phyloP scores from a whole-genome alignment of 2,113 vertebrate genomes.

The Clarias batrachus region DNA sequence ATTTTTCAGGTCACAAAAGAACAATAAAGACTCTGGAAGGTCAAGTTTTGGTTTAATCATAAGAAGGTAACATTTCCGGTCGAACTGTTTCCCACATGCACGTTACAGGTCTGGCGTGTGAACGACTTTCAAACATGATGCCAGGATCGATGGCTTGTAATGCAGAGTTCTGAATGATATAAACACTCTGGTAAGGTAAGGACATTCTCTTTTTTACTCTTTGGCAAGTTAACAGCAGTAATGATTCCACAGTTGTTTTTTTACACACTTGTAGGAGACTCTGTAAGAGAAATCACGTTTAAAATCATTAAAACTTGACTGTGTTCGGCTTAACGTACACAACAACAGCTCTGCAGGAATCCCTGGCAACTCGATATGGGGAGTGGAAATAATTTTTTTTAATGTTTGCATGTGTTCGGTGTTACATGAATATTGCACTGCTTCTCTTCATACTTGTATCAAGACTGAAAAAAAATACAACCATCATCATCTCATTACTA shows the following conservation, averaged over 20 bases:
- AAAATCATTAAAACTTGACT: background rate
- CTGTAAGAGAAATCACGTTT: background rate
- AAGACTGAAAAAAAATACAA: slow-evolving; percentile 10
- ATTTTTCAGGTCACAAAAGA: background rate
- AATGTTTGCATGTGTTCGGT: background rate
- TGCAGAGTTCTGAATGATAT: background rate
- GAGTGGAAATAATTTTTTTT: background rate
- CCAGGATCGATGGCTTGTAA: background rate
- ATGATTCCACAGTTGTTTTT: background rate
- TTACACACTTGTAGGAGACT: too few relatives aligned
- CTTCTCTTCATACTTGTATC: background rate
- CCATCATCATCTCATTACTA: background rate
- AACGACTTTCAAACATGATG: background rate
- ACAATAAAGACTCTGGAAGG: background rate
- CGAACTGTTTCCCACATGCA: background rate
- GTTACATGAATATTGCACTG: slow-evolving; percentile 40
- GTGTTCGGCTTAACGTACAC: background rate
- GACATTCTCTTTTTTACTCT: background rate
- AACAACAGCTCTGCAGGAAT: background rate
- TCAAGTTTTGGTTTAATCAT: slow-evolving; percentile 39
- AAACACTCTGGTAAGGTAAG: background rate
- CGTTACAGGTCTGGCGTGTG: background rate
- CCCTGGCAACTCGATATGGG: background rate
- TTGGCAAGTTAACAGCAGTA: background rate
- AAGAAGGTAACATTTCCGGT: background rate